Conservation (phyloP, 2,113 vertebrate genomes). For the Calyptommatus sinebrachiatus region DNA sequence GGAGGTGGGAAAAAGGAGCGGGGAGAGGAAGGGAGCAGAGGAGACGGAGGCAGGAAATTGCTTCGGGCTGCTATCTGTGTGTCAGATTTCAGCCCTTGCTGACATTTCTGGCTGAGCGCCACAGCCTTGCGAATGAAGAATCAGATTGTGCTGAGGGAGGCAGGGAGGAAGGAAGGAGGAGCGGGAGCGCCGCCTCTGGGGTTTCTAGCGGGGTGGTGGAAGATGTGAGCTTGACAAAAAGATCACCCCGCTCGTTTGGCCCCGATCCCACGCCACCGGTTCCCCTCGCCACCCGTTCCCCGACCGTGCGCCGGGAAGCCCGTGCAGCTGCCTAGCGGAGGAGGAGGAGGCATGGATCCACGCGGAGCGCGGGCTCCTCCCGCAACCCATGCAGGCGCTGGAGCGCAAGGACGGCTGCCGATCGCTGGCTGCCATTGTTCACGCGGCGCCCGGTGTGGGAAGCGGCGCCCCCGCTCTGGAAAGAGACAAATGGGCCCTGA, state of each 20-base stretch:
- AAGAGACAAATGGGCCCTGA: conserved; percentile 76
- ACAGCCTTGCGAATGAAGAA: conserved; percentile 56
- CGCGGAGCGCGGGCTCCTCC: conserved; percentile 72
- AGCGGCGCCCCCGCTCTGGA: conserved; percentile 69
- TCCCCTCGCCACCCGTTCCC: neutral
- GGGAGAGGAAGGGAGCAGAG: conserved; percentile 27
- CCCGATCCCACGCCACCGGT: neutral
- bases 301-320: conserved; percentile 36
- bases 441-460: conserved; percentile 67
- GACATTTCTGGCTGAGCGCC: conserved; percentile 64
- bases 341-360: conserved; percentile 63
- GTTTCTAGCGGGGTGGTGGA: neutral
- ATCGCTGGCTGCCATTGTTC: conserved; percentile 81
- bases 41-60: conserved; percentile 26
- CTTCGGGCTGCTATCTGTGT: conserved; percentile 51
- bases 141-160: neutral
- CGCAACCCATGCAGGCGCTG: conserved; percentile 75
- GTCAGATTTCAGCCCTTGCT: conserved; percentile 67
- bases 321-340: conserved; percentile 31
- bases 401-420: conserved; percentile 74
- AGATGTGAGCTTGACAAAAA: neutral
- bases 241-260: neutral
- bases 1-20: neutral
- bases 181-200: neutral
- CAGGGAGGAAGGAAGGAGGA: conserved; percentile 13